These are phyloP conservation scores for Peucedramus taeniatus DNA, from an alignment of 2,113 vertebrate genomes.

Conservation along the genomic window DNA sequence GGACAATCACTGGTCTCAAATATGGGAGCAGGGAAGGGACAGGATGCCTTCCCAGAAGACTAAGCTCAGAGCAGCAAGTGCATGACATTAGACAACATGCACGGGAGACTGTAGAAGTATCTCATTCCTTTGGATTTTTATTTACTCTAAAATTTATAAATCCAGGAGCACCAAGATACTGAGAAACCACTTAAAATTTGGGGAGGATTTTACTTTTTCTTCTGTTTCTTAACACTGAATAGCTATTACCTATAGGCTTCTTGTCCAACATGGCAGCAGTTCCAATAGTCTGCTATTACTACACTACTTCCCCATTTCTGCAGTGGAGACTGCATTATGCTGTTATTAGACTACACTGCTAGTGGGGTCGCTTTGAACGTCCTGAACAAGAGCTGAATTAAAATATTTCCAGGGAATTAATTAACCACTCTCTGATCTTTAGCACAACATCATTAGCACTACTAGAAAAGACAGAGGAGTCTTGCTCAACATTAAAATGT, in stretches of 20 bases:
- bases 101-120: not conserved
- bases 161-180: not conserved
- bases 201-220: not conserved
- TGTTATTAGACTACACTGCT: not conserved
- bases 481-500: not conserved
- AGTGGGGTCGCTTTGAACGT: not conserved
- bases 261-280: not conserved
- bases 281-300: not conserved
- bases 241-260: not conserved
- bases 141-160: not conserved
- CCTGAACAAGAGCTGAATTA: not conserved
- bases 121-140: not conserved
- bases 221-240: not conserved
- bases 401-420: not conserved
- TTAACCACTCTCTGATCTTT: not conserved
- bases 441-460: not conserved
- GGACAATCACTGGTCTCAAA: not conserved
- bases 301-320: not conserved
- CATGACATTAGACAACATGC: fast-evolving
- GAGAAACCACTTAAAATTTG: not conserved
- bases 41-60: not conserved
- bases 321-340: not conserved
- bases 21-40: not conserved
- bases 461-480: not conserved
- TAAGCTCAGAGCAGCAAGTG: not conserved